A percentile compares a stretch with the other conserved stretches of the same genome.
phyloP scores from a whole-genome alignment of 2,888 invertebrate genomes.

The Sisyra terminalis region DNA sequence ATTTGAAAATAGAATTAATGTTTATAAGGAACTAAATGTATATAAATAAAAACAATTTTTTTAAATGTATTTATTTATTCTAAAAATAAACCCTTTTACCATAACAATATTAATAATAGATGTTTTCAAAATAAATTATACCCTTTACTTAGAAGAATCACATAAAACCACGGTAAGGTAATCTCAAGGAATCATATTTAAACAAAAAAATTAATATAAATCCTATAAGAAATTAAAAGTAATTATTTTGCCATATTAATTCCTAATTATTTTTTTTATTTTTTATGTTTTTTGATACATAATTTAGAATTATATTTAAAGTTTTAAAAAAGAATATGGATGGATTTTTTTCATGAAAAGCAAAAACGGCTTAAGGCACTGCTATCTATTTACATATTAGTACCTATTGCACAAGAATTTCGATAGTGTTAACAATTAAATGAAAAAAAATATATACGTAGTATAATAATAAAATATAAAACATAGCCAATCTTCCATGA shows the following conservation, averaged over 20 bases:
- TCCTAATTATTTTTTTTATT: no score
- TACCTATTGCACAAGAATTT: conserved; percentile 5
- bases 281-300: no score
- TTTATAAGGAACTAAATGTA: no score
- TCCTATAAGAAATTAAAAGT: no score
- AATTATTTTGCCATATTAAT: no score
- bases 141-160: conserved; percentile 21
- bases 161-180: conserved; percentile 30
- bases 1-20: no score
- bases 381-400: conserved; percentile 1
- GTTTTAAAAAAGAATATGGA: no score
- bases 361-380: conserved; percentile 6
- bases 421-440: neutral
- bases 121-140: conserved; percentile 12
- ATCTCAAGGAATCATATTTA: conserved; percentile 27
- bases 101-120: conserved; percentile 11
- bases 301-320: no score
- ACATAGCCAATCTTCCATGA: neutral
- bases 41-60: conserved; percentile 13
- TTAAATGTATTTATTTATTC: conserved; percentile 11
- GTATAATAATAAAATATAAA: no score
- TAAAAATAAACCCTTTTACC: conserved; percentile 12
- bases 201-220: no score
- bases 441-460: neutral
- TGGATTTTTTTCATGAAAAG: no score